Evolutionary conservation across 1,140 invertebrate genomes (phyloP).

Genomic region (Drosophila nasuta): DNA sequence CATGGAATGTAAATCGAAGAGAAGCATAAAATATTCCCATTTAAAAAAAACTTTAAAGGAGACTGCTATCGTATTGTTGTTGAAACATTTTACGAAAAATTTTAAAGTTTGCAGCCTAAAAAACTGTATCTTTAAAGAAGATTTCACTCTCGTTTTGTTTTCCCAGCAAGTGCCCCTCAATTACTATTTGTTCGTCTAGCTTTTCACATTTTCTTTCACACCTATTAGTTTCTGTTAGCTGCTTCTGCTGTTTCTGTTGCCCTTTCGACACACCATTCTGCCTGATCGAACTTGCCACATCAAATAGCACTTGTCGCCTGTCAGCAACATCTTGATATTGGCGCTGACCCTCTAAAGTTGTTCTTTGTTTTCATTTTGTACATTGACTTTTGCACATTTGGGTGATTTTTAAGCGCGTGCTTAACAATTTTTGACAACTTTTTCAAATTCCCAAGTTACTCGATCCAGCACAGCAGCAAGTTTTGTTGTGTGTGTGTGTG

Average conservation of each 20-base stretch:
- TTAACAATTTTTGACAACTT: constrained; percentile 77
- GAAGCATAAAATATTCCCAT: too few species aligned
- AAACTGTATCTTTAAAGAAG: neutral
- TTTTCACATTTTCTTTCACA: neutral
- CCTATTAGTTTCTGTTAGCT: neutral
- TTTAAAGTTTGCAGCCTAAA: too few species aligned
- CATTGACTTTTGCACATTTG: constrained; percentile 62
- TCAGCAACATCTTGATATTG: constrained; percentile 13
- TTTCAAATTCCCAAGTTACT: constrained; percentile 75
- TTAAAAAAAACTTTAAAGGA: too few species aligned
- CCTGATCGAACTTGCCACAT: constrained; percentile 72
- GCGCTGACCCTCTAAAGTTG: constrained; percentile 8
- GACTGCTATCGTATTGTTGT: too few species aligned
- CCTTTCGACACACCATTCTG: constrained; percentile 62
- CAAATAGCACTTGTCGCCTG: constrained; percentile 63
- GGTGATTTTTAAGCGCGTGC: constrained; percentile 75
- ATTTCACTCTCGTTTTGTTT: neutral
- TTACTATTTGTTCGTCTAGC: neutral
- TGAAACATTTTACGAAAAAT: too few species aligned
- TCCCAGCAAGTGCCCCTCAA: neutral
- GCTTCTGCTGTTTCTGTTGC: constrained; percentile 37
- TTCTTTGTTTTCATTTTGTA: constrained; percentile 34
- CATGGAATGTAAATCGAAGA: too few species aligned
- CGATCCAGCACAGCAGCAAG: constrained; percentile 44
- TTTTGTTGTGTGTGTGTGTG: constrained; percentile 39